Base-by-base conservation (phyloP, 1,140 invertebrate genomes). In the Monomorium pharaonis region DNA sequence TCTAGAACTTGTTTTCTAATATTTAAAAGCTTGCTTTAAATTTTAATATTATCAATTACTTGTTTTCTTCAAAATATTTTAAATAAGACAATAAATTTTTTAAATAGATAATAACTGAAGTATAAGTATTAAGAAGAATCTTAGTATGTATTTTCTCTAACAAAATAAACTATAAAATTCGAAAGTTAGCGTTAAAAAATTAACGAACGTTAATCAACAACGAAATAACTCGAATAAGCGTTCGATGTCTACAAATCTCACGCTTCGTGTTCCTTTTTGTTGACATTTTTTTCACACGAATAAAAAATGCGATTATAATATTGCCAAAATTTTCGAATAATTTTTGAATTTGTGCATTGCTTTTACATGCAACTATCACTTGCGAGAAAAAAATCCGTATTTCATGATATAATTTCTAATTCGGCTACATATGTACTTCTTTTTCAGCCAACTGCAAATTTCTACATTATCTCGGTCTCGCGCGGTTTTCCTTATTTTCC, bases 381-480 rank as follows among this genome's bases (percentile, higher is more conserved):
- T 33, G 54, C 37, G n/a, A 30, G 9, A 24, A 42, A 56, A 81
- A 81, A 51, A 44, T 44, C 24, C 44, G 18, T 80, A 56, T 42
- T 33, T 33, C 63, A 18, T 21, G 16, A 67, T 72, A 44, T 7
- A 44, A 47, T 18, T 44, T 60, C 12, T 33, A 60, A 54, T 81
- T 27, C 27, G 12, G 37, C 16, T 27, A 27, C 1, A 49, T 33
- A 67, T 12, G 37, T 44, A 44, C n/a, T n/a, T n/a, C 37, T 24
- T 72, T 33, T 60, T 27, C 51, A 65, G 37, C 51, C 51, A 58
- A 83, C 67, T 51, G 37, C 27, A 37, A 83, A 83, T 58, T 74
- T 37, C 51, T 33, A 83, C 33, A 81, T 37, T 51, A 42, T 49
- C 27, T 33, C 42, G 7, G 56, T 54, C 21, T 24, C 47, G 51